Conservation (phyloP, 2,797 vertebrate species). For the Limosa lapponica region DNA sequence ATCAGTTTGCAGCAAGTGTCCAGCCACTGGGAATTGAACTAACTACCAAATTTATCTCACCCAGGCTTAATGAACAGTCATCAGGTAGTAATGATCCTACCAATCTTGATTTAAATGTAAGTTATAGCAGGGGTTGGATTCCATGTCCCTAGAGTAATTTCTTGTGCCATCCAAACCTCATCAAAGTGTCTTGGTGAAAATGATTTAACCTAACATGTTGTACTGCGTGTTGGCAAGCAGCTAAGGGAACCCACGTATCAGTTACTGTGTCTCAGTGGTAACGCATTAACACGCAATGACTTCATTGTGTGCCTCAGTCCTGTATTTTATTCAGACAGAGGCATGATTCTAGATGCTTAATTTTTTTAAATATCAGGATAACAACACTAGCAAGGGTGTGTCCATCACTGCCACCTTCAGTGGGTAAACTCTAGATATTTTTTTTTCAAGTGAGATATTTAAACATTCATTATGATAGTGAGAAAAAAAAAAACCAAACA, state of each 20-base stretch:
- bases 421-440: neutral
- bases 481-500: neutral
- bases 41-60: neutral
- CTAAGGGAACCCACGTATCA: neutral
- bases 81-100: constrained; percentile 8
- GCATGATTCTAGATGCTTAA: neutral
- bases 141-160: neutral
- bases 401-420: neutral
- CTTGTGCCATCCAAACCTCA: constrained; percentile 4
- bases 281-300: neutral
- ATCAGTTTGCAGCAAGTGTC: neutral
- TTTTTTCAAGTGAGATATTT: neutral
- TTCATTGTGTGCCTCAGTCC: neutral
- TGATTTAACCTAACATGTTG: neutral
- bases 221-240: neutral
- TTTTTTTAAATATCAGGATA: neutral
- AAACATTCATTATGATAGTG: neutral
- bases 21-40: neutral
- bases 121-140: neutral
- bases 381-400: neutral
- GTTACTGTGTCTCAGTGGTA: neutral
- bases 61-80: neutral
- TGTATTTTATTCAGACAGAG: neutral
- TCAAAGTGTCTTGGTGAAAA: neutral
- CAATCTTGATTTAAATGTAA: neutral